A percentile compares a stretch with the other conserved stretches of the same genome.
Evolutionary conservation across 1,140 invertebrate genomes (phyloP).

Genomic region (Araneus ventricosus): DNA sequence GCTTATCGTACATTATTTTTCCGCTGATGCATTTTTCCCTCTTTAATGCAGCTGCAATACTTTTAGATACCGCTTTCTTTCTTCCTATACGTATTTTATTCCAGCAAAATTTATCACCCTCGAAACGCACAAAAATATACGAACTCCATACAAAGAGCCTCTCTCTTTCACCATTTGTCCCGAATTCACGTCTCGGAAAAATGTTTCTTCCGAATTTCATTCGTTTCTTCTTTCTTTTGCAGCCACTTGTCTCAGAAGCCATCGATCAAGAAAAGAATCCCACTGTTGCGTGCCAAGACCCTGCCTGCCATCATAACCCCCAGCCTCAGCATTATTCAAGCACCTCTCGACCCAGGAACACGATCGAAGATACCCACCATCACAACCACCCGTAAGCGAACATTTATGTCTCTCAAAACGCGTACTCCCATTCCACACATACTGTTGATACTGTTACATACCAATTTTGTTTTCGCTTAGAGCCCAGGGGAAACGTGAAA

Average conservation of each 20-base stretch:
- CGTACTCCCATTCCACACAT: not conserved
- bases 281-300: slow-evolving; percentile 90
- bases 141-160: slow-evolving; percentile 21
- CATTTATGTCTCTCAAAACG: not conserved
- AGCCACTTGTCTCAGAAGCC: slow-evolving; percentile 75
- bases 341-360: slow-evolving; percentile 78
- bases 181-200: not conserved
- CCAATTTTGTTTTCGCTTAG: not conserved
- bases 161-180: slow-evolving; percentile 47
- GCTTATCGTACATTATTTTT: no score
- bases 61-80: no score
- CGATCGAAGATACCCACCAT: slow-evolving; percentile 69
- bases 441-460: not conserved
- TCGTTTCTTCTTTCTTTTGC: slow-evolving; percentile 53
- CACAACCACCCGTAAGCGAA: slow-evolving; percentile 62
- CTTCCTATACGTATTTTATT: no score
- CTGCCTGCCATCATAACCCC: slow-evolving; percentile 93
- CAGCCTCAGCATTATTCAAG: slow-evolving; percentile 90
- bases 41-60: no score
- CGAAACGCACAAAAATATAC: not conserved
- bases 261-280: slow-evolving; percentile 81
- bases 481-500: not conserved
- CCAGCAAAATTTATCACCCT: no score
- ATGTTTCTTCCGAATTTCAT: not conserved
- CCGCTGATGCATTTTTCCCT: no score